Evolutionary conservation across 2,888 invertebrate genomes (phyloP).

Genomic region (Lasioglossum oenotherae): DNA sequence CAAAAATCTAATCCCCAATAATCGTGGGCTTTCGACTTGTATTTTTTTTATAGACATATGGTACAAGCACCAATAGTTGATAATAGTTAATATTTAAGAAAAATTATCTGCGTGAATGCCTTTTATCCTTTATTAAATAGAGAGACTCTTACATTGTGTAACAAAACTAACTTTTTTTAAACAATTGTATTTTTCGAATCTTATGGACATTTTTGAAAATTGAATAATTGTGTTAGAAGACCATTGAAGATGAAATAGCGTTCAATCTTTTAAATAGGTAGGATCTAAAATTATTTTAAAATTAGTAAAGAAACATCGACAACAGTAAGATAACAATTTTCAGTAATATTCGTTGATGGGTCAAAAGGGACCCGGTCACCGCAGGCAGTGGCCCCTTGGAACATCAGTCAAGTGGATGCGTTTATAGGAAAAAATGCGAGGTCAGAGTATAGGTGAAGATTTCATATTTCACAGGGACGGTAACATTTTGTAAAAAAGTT

Average conservation of each 20-base stretch:
- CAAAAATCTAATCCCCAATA: neutral
- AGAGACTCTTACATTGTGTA: too few relatives aligned
- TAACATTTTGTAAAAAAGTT: neutral
- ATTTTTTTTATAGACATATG: neutral
- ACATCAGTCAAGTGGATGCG: neutral
- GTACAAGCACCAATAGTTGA: too few relatives aligned
- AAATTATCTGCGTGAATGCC: too few relatives aligned
- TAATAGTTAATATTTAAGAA: too few relatives aligned
- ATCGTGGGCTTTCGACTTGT: neutral
- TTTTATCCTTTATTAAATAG: too few relatives aligned
- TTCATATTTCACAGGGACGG: neutral
- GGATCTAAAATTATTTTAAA: neutral
- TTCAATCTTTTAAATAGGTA: neutral
- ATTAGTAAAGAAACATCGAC: neutral
- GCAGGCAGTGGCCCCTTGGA: neutral
- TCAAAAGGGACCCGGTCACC: neutral
- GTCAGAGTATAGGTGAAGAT: neutral
- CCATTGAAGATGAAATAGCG: neutral
- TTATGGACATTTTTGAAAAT: too few relatives aligned
- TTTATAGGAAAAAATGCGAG: neutral
- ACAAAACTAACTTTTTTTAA: too few relatives aligned
- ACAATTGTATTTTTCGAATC: too few relatives aligned
- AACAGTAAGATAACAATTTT: neutral
- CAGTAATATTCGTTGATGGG: neutral
- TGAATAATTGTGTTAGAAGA: neutral